Evolutionary conservation across 1,140 invertebrate species (phyloP).

Genomic region (Trichogramma pretiosum): DNA sequence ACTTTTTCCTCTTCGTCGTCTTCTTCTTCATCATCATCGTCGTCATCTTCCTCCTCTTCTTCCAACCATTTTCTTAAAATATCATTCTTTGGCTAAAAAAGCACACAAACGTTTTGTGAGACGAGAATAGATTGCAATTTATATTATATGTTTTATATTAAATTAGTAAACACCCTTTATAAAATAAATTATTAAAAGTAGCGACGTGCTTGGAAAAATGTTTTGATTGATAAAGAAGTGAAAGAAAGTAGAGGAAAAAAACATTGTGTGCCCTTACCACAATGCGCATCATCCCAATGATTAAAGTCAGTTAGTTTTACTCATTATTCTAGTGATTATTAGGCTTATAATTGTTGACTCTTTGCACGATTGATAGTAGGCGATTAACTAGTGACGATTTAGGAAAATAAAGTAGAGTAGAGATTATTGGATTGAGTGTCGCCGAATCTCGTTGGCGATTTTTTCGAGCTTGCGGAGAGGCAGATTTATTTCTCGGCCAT

Average conservation of each 20-base stretch:
- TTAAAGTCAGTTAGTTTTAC: too few relatives aligned
- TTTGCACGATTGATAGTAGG: too few relatives aligned
- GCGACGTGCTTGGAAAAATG: background rate
- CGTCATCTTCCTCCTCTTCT: slow-evolving; percentile 28
- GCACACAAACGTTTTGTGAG: too few relatives aligned
- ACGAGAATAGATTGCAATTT: too few relatives aligned
- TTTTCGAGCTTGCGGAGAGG: background rate
- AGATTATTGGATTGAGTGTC: slow-evolving; percentile 10
- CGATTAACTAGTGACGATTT: too few relatives aligned
- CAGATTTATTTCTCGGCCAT: slow-evolving; percentile 42
- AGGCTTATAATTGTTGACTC: too few relatives aligned
- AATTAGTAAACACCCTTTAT: too few relatives aligned
- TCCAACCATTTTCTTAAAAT: slow-evolving; percentile 38
- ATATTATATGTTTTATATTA: too few relatives aligned
- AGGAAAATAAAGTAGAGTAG: slow-evolving; percentile 9
- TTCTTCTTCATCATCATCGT: slow-evolving; percentile 6
- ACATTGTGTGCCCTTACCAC: slow-evolving; percentile 8
- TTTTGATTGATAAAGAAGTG: background rate
- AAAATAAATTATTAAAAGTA: too few relatives aligned
- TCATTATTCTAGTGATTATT: too few relatives aligned
- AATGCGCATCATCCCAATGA: slow-evolving; percentile 4
- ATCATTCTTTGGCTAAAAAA: slow-evolving; percentile 36
- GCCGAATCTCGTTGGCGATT: slow-evolving; percentile 25
- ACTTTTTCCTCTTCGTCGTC: too few relatives aligned
- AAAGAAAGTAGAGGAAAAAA: background rate